Percentiles rank a stretch among this genome's conserved stretches.
These are phyloP conservation scores for Poecilus cupreus DNA, from an alignment of 2,888 invertebrate genomes.

Conservation along the genomic window DNA sequence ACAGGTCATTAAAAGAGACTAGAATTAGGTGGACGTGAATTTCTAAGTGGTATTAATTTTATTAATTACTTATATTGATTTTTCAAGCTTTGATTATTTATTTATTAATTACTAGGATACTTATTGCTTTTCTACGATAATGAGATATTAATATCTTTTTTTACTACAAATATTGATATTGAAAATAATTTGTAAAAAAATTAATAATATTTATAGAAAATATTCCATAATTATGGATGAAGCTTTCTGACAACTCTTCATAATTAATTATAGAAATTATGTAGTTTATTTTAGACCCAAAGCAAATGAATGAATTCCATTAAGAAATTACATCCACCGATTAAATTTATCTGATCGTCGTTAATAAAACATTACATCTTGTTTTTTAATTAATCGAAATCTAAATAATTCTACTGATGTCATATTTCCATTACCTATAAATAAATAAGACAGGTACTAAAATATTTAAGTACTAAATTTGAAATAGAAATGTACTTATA, in stretches of 20 bases:
- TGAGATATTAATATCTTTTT: neutral
- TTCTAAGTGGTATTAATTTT: neutral
- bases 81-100: neutral
- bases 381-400: constrained; percentile 12
- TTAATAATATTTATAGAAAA: too few species aligned
- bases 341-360: constrained; percentile 35
- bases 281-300: neutral
- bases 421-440: neutral
- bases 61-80: neutral
- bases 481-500: too few species aligned
- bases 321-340: neutral
- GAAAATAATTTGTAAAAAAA: too few species aligned
- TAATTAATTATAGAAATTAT: constrained; percentile 33
- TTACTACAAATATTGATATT: neutral
- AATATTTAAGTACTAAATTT: neutral
- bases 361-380: constrained; percentile 18
- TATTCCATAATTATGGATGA: too few species aligned
- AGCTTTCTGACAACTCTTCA: neutral
- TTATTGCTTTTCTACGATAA: neutral
- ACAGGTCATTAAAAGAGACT: neutral
- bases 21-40: neutral
- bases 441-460: neutral
- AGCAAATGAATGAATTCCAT: constrained; percentile 30
- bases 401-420: neutral
- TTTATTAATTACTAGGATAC: constrained; percentile 5